These are phyloP conservation scores for Sclerodermus sp. DNA, from an alignment of 2,888 invertebrate genomes.

Conservation along the genomic window DNA sequence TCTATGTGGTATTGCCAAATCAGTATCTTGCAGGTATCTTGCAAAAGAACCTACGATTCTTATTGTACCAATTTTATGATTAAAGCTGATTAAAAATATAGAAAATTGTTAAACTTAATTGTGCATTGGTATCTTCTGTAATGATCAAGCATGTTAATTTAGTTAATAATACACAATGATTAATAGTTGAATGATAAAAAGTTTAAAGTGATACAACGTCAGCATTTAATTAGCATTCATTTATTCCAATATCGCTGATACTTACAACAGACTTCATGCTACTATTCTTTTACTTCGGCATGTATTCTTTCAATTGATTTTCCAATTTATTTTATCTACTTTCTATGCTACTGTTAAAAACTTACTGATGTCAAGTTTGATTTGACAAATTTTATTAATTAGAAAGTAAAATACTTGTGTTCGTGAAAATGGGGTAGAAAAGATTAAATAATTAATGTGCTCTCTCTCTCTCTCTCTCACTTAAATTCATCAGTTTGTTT, in stretches of 20 bases:
- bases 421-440: slow-evolving; percentile 25
- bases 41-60: no score
- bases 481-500: slow-evolving; percentile 13
- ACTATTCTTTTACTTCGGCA: slow-evolving; percentile 17
- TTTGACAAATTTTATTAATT: slow-evolving; percentile 23
- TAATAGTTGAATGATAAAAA: no score
- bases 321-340: slow-evolving; percentile 17
- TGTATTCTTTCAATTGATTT: slow-evolving; percentile 11
- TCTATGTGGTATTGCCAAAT: no score
- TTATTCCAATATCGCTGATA: slow-evolving; percentile 37
- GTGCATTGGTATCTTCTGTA: no score
- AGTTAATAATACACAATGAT: no score
- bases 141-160: no score
- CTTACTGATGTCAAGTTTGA: slow-evolving; percentile 23
- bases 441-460: slow-evolving; percentile 22
- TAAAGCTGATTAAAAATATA: no score
- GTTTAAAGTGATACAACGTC: no score
- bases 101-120: no score
- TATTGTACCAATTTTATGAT: no score
- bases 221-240: slow-evolving; percentile 29
- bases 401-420: slow-evolving; percentile 16
- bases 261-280: slow-evolving; percentile 33
- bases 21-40: no score
- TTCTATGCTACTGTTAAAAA: slow-evolving; percentile 32
- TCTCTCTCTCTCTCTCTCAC: no score